Conservation (phyloP, 2,888 invertebrate genomes). For the Coenonympha arcania region DNA sequence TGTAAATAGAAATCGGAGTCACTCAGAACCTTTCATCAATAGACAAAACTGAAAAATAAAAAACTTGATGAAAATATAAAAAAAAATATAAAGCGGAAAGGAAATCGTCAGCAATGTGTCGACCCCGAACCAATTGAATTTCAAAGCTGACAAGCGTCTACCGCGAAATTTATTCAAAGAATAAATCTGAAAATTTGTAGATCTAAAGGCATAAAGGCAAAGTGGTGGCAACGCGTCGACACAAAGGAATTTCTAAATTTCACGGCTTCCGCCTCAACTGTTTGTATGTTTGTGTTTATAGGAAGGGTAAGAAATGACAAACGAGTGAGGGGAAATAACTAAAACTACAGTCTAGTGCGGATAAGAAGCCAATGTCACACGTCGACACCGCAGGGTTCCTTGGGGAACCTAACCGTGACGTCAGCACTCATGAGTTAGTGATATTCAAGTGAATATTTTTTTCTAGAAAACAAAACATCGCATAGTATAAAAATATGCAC, state of each 20-base stretch:
- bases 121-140: conserved; percentile 71
- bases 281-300: conserved; percentile 70
- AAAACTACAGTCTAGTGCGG: conserved; percentile 30
- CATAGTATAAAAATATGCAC: neutral
- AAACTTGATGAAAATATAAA: conserved; percentile 53
- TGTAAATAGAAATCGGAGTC: conserved; percentile 23
- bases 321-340: conserved; percentile 44
- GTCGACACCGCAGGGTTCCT: conserved; percentile 32
- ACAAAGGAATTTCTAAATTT: conserved; percentile 75
- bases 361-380: conserved; percentile 40
- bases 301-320: conserved; percentile 68
- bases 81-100: conserved; percentile 50
- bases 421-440: neutral
- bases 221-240: conserved; percentile 67
- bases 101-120: conserved; percentile 69
- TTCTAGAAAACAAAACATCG: neutral
- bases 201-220: conserved; percentile 69
- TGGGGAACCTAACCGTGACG: neutral
- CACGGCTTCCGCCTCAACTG: conserved; percentile 70
- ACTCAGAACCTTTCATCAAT: conserved; percentile 39
- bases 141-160: conserved; percentile 71
- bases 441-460: too few species aligned
- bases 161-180: conserved; percentile 74
- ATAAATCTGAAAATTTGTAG: conserved; percentile 75
- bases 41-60: conserved; percentile 40